Evolutionary conservation across 2,888 invertebrate species (phyloP).

Genomic region (Aelia acuminata): DNA sequence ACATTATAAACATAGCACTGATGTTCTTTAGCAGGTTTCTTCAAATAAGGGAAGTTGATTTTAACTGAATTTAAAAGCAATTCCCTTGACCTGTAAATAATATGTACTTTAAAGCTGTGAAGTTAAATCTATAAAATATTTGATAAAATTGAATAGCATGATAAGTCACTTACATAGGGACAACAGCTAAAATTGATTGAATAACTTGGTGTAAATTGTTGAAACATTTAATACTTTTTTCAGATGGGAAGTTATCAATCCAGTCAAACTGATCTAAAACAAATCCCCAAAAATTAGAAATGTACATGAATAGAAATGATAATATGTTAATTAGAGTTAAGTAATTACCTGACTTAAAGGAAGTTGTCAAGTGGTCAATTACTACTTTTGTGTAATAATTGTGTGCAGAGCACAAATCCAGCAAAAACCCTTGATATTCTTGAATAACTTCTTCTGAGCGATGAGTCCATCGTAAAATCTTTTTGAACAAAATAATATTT

Average conservation of each 20-base stretch:
- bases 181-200: slow-evolving; percentile 71
- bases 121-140: no score
- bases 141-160: not conserved
- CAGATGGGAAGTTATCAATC: slow-evolving; percentile 74
- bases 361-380: slow-evolving; percentile 74
- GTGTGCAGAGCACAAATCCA: slow-evolving; percentile 79
- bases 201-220: slow-evolving; percentile 76
- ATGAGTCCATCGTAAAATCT: slow-evolving; percentile 74
- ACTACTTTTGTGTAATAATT: slow-evolving; percentile 76
- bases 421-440: slow-evolving; percentile 76
- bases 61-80: slow-evolving; percentile 77
- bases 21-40: slow-evolving; percentile 77
- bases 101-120: not conserved
- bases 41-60: slow-evolving; percentile 83
- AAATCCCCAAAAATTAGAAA: not conserved
- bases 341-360: slow-evolving; percentile 74
- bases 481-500: slow-evolving; percentile 58
- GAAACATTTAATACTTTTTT: slow-evolving; percentile 73
- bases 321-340: slow-evolving; percentile 48
- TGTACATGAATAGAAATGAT: slow-evolving; percentile 62
- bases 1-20: slow-evolving; percentile 85
- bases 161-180: slow-evolving; percentile 74
- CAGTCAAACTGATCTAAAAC: slow-evolving; percentile 72
- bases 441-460: slow-evolving; percentile 71
- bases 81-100: slow-evolving; percentile 77